A percentile compares a stretch with the other conserved stretches of the same genome.
These are phyloP conservation scores for Camarhynchus parvulus DNA, from an alignment of 2,113 vertebrate species.

Conservation along the genomic window DNA sequence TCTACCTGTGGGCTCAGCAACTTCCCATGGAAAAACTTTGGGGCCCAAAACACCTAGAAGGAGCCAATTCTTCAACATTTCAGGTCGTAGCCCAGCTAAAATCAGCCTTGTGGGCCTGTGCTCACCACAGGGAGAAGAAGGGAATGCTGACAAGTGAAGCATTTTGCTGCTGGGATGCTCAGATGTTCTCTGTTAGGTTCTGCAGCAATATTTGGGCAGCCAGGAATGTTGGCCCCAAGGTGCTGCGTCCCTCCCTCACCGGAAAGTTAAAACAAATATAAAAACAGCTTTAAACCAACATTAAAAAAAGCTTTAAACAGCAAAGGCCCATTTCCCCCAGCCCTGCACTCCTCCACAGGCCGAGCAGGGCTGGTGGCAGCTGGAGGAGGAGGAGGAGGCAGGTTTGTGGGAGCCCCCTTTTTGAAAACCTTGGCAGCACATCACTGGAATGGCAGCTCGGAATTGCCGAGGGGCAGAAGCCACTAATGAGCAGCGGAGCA, in stretches of 20 bases:
- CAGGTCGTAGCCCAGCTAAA: neutral
- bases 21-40: neutral
- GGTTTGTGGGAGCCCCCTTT: conserved; percentile 21
- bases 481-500: neutral
- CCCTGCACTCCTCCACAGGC: neutral
- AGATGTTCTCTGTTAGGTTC: neutral
- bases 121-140: neutral
- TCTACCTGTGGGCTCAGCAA: neutral
- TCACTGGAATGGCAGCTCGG: neutral
- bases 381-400: neutral
- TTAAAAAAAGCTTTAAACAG: neutral
- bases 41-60: neutral
- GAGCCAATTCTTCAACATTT: neutral
- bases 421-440: conserved; percentile 51
- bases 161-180: neutral
- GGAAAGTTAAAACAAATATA: neutral
- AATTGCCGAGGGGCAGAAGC: neutral
- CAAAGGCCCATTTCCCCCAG: neutral
- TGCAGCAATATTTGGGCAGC: neutral
- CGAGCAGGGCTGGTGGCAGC: neutral
- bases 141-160: neutral
- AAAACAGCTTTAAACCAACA: neutral
- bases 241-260: neutral
- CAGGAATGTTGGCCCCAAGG: neutral
- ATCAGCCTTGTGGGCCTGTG: neutral